phyloP scores from a whole-genome alignment of 2,888 invertebrate genomes.

The Oscheius sp. region DNA sequence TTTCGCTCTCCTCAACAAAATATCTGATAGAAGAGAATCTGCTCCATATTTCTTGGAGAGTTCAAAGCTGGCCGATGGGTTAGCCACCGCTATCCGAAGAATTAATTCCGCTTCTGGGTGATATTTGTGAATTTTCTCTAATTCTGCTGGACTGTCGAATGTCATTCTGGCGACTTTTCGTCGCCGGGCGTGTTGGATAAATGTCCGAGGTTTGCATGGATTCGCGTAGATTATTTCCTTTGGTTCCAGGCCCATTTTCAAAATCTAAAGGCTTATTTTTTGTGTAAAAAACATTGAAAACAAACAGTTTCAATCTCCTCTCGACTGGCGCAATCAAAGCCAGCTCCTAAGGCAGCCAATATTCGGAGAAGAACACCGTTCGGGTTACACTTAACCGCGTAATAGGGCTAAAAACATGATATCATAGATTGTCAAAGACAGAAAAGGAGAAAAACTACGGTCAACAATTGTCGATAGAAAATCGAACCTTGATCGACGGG shows the following conservation, averaged over 20 bases:
- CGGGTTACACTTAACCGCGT: slow-evolving; percentile 96
- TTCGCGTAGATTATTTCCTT: slow-evolving; percentile 71
- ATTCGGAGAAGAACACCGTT: slow-evolving; percentile 85
- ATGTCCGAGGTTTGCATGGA: slow-evolving; percentile 71
- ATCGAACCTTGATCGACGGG: slow-evolving; percentile 68
- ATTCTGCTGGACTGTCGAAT: slow-evolving; percentile 70
- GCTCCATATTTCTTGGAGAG: slow-evolving; percentile 73
- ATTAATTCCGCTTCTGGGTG: slow-evolving; percentile 78
- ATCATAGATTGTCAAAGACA: too few relatives aligned
- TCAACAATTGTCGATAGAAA: neutral
- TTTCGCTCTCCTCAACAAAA: slow-evolving; percentile 63
- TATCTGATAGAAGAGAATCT: slow-evolving; percentile 69
- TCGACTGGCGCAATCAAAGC: slow-evolving; percentile 98
- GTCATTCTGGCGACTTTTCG: slow-evolving; percentile 65
- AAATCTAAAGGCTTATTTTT: slow-evolving; percentile 35
- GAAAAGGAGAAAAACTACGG: neutral
- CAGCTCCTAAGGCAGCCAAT: slow-evolving; percentile 85
- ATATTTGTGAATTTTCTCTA: slow-evolving; percentile 59
- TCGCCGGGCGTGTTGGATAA: slow-evolving; percentile 67
- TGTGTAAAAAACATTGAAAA: neutral
- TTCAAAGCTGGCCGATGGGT: slow-evolving; percentile 87
- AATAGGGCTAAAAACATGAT: slow-evolving; percentile 55
- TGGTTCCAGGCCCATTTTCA: slow-evolving; percentile 45
- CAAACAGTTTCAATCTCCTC: slow-evolving; percentile 68
- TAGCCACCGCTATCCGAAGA: slow-evolving; percentile 82